Conservation (phyloP, 2,113 vertebrate species). For the Fukomys damarensis region DNA sequence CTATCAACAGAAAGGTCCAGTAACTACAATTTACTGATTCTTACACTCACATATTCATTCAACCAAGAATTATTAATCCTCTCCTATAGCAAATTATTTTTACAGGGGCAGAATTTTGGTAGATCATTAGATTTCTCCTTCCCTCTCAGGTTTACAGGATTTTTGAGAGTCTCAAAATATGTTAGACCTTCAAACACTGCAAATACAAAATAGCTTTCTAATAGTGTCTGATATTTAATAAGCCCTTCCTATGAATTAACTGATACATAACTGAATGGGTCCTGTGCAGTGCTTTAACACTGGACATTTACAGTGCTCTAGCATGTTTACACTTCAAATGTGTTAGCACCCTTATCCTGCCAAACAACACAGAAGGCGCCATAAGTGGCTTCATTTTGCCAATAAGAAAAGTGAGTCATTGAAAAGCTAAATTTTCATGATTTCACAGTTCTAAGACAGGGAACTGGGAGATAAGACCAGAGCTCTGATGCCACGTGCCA, state of each 20-base stretch:
- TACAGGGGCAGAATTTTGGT: not conserved
- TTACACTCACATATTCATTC: not conserved
- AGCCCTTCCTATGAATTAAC: not conserved
- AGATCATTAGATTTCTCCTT: not conserved
- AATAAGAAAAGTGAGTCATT: not conserved
- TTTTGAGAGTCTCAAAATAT: conserved; percentile 6
- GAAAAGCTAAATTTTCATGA: not conserved
- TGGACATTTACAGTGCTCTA: not conserved
- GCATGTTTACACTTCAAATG: not conserved
- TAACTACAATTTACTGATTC: not conserved
- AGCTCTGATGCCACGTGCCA: not conserved
- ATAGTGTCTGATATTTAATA: not conserved
- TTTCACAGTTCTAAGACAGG: not conserved
- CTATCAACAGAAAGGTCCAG: not conserved
- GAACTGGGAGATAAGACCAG: not conserved
- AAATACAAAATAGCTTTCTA: not conserved
- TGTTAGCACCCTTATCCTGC: not conserved
- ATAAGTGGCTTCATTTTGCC: not conserved
- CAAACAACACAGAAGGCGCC: not conserved
- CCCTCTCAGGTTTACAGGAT: not conserved
- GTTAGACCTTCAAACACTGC: not conserved
- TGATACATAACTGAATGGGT: not conserved
- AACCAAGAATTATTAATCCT: not conserved
- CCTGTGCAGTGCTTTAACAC: fast-evolving
- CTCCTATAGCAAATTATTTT: conserved; percentile 2